Base-by-base conservation (phyloP, 2,888 invertebrate species). In the Tachina grossa region DNA sequence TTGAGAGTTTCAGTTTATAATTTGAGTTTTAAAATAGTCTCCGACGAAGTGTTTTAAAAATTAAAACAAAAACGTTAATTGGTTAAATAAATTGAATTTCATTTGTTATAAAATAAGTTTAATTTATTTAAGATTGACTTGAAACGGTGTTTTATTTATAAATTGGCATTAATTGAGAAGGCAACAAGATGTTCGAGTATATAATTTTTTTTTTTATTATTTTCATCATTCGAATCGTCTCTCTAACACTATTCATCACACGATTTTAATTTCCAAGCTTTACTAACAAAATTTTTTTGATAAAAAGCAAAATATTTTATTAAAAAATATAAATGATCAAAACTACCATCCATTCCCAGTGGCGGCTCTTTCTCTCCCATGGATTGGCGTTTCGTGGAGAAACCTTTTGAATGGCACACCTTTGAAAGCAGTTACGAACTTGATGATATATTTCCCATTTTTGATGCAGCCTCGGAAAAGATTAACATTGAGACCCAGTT, bases 401-500 rank as follows among this genome's bases (percentile, higher is more conserved):
- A 95, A 90, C 91, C 94, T 1, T 95, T 95, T 31, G 95, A 95
- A 87, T 98, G 97, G 97, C 94, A 95, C 88, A 94, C 95, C 87
- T 91, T 98, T 39, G 96, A 97, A 89, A 95, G 96, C 87, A 94
- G 94, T 88, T 95, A 96, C 90, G 95, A 96, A 88, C 93, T 97
- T 90, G 96, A 97, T 92, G 95, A 96, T 88, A 92, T 95, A 14
- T 96, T 96, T 90, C 95, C 96, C 72, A 95, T 97, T 31, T 93
- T 94, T 85, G 94, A 94, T 86, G 94, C 94, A 51, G 93, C 94
- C 88, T 94, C 95, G 47, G 88, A 89, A 6, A 90, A 90, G 65
- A 89, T 92, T 1, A 92, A 92, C 68, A 90, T 93, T 31, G 93
- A 93, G 75, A 88, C 90, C 41, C 92, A 92, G 87, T 92, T 92